Evolutionary conservation across 2,888 invertebrate species (phyloP).

Genomic region (Nephrotoma guestfalica): DNA sequence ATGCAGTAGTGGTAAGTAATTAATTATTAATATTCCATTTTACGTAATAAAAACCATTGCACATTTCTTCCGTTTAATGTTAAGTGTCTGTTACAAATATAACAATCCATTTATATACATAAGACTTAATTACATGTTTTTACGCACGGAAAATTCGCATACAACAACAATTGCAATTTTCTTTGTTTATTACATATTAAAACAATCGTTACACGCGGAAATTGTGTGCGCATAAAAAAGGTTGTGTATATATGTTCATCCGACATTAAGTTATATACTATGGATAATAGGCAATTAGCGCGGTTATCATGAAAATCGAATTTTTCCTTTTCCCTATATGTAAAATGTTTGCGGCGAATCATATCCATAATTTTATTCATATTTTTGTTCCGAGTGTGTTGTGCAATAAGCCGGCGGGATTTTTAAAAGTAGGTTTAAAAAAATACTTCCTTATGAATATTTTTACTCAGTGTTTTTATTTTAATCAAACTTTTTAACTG

Average conservation of each 20-base stretch:
- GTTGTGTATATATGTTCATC: background rate
- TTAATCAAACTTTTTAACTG: too few relatives aligned
- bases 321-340: background rate
- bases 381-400: background rate
- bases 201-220: background rate
- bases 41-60: background rate
- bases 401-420: background rate
- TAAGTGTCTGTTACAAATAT: background rate
- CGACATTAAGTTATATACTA: background rate
- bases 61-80: background rate
- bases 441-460: too few relatives aligned
- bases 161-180: background rate
- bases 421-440: background rate
- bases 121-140: background rate
- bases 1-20: conserved; percentile 18
- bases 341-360: background rate
- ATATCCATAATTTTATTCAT: background rate
- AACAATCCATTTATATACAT: background rate
- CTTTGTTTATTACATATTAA: background rate
- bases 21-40: background rate
- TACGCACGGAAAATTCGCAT: background rate
- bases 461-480: too few relatives aligned
- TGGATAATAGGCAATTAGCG: background rate
- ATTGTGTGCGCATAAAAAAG: background rate
- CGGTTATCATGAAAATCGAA: background rate